Base-by-base conservation (phyloP, 2,113 vertebrate species). In the Oplegnathus fasciatus region DNA sequence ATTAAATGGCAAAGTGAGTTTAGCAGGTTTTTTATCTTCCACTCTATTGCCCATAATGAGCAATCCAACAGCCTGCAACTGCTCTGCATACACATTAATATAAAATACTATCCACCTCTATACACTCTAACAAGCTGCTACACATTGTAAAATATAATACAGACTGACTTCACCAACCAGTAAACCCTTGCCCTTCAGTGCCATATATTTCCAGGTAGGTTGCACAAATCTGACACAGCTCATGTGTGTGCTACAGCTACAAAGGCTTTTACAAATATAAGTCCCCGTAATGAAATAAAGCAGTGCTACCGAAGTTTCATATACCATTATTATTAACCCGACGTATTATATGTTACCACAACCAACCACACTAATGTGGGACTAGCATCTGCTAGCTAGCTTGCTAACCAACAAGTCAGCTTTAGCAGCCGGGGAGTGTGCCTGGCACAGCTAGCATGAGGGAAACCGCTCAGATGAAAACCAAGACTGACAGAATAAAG, bases 301-400 rank as follows among this genome's bases (percentile, higher is more conserved):
- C 30, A n/a, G 1, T 18, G 37, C 5, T 34, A 28, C 6, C 62
- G 1, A 28, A 15, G 8, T 18, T 48, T 6, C 5, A 28, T 13
- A 24, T 0, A 1, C 18, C 2, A 1, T 28, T 11, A 55, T 37
- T 6, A 26, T 22, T 30, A 42, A 75, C 1, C 5, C 8, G 28
- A 40, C 1, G 17, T n/a, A 3, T 55, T 0, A 14, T 3, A 54
- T 34, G 1, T 17, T 6, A 60, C 40, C 4, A 34, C 34, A 74
- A 22, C 7, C 28, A 71, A 46, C n/a, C 18, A 61, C 40, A 85
- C 32, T 34, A 34, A 70, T 66, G 80, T 79, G 37, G 24, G 9
- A 72, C 14, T 90, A 90, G 89, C 86, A 65, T 78, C 61, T 34
- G 83, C 75, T 88, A 91, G 90, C 91, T 90, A 81, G 75, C 81